A percentile compares a stretch with the other conserved stretches of the same genome.
Evolutionary conservation across 1,140 invertebrate genomes (phyloP).

Genomic region (Luehdorfia chinensis): DNA sequence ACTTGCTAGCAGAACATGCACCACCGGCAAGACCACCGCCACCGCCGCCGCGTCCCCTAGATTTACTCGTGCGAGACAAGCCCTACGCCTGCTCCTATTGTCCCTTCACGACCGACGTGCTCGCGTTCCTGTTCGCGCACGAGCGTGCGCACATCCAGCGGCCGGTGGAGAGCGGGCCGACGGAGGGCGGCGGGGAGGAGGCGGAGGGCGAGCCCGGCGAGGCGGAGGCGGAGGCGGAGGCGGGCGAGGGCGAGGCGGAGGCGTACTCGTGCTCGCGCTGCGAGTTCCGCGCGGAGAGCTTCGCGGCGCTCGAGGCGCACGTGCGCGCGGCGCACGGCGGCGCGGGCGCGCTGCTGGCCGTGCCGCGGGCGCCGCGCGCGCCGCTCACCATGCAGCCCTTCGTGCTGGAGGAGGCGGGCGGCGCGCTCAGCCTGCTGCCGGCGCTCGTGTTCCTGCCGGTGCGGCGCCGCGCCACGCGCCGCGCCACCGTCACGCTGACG

Average conservation of each 20-base stretch:
- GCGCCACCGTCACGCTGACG: constrained; percentile 92
- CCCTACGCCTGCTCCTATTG: constrained; percentile 93
- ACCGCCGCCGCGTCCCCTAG: constrained; percentile 76
- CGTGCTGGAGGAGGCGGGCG: constrained; percentile 83
- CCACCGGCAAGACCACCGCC: constrained; percentile 77
- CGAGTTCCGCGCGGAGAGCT: constrained; percentile 80
- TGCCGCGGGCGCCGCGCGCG: constrained; percentile 80
- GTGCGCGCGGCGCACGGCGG: constrained; percentile 80
- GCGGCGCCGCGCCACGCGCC: constrained; percentile 86
- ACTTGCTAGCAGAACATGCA: constrained; percentile 90
- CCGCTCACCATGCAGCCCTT: constrained; percentile 91
- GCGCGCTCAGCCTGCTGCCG: constrained; percentile 84
- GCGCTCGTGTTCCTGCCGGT: constrained; percentile 95
- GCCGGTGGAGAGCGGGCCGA: constrained; percentile 31
- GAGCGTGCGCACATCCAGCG: constrained; percentile 86
- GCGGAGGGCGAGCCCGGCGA: constrained; percentile 38
- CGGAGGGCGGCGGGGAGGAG: constrained; percentile 27
- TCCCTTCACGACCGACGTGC: constrained; percentile 90
- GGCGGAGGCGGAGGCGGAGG: constrained; percentile 36
- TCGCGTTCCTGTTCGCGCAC: constrained; percentile 94
- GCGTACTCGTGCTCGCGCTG: constrained; percentile 82
- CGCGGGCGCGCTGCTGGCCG: constrained; percentile 80
- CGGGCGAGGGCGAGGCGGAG: constrained; percentile 36
- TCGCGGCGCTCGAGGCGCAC: constrained; percentile 82
- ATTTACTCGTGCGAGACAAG: constrained; percentile 77